phyloP scores from a whole-genome alignment of 2,113 vertebrate species.

The Columba livia region DNA sequence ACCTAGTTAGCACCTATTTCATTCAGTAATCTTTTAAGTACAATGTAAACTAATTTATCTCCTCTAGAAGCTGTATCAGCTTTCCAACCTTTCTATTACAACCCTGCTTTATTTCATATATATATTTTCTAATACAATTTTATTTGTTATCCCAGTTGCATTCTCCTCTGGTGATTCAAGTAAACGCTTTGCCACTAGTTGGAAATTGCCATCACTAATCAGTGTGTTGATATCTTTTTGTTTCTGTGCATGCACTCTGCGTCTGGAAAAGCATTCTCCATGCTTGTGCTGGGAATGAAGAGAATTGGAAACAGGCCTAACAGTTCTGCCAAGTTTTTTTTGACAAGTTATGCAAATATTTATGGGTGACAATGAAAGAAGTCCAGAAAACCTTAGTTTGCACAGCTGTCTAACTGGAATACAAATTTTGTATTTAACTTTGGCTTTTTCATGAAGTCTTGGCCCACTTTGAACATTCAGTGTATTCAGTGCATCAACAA shows the following conservation, averaged over 20 bases:
- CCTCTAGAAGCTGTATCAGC: not conserved
- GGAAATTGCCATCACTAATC: not conserved
- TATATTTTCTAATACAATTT: not conserved
- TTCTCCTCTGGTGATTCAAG: not conserved
- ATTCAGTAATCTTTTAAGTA: not conserved
- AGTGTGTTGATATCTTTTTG: not conserved
- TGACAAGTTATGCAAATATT: constrained; percentile 5
- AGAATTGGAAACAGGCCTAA: not conserved
- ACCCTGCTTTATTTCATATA: not conserved
- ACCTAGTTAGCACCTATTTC: not conserved
- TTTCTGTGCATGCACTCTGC: not conserved
- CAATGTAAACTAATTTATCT: not conserved
- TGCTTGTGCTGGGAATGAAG: not conserved
- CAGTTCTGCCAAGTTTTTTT: not conserved
- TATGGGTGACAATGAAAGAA: not conserved
- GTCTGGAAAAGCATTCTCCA: not conserved
- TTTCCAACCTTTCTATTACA: not conserved
- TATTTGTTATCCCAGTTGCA: not conserved
- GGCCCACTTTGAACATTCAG: not conserved
- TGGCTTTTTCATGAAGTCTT: not conserved
- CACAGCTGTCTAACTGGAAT: not conserved
- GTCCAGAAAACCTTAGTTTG: constrained; percentile 20
- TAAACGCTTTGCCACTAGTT: not conserved
- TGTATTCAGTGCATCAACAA: not conserved
- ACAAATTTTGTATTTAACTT: not conserved